Evolutionary conservation across 64 coral and sea anemone species (phyloP).

Genomic region (Montipora foliosa): DNA sequence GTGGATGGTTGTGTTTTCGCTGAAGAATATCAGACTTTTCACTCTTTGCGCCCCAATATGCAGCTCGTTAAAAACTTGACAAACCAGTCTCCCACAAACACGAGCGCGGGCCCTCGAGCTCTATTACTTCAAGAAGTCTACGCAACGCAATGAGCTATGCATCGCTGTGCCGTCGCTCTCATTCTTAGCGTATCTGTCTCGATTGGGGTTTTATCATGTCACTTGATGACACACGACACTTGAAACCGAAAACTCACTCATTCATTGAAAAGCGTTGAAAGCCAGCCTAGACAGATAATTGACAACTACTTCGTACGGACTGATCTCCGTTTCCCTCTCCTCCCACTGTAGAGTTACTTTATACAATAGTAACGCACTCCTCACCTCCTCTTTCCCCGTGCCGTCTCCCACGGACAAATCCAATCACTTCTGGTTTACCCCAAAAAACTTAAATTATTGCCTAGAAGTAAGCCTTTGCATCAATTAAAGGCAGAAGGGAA

Average conservation of each 20-base stretch:
- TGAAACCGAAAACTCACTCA: constrained; percentile 30
- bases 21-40: constrained; percentile 17
- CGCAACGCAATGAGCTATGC: background rate
- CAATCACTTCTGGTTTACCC: too few species aligned
- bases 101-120: background rate
- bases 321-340: too few species aligned
- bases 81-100: background rate
- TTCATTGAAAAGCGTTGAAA: constrained; percentile 49
- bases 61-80: background rate
- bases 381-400: too few species aligned
- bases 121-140: background rate
- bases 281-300: constrained; percentile 7
- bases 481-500: too few species aligned
- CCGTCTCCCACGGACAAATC: too few species aligned
- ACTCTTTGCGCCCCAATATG: background rate
- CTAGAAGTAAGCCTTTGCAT: too few species aligned
- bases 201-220: background rate
- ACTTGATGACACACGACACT: constrained; percentile 16
- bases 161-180: background rate
- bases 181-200: background rate
- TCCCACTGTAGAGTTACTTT: too few species aligned
- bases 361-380: too few species aligned
- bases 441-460: background rate
- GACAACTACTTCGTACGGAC: background rate
- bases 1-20: constrained; percentile 25